Percentiles rank a stretch among this genome's conserved stretches.
Conservation (phyloP, 2,113 vertebrate species). For the Crotalus helleri region DNA sequence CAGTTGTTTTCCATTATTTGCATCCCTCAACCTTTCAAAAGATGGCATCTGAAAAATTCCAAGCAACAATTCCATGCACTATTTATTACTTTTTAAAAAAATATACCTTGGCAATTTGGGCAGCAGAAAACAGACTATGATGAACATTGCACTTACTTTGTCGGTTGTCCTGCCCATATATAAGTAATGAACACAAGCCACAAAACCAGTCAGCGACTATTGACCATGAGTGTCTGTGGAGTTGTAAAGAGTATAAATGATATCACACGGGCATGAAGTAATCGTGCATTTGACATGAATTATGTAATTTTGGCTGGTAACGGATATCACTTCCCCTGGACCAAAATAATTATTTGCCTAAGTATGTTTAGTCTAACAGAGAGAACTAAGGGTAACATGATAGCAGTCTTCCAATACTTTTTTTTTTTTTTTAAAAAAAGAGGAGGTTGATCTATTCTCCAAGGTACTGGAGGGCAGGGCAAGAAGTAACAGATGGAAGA, state of each 20-base stretch:
- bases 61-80: slow-evolving; percentile 3
- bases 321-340: no score
- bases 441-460: no score
- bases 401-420: no score
- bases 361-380: no score
- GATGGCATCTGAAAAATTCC: background rate
- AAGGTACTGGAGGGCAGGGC: no score
- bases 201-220: background rate
- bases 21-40: background rate
- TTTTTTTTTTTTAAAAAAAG: no score
- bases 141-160: background rate
- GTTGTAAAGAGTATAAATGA: background rate
- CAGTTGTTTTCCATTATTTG: background rate
- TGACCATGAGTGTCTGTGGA: background rate
- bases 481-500: no score
- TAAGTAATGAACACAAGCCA: background rate
- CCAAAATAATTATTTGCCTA: no score
- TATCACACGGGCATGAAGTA: background rate
- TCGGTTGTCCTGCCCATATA: background rate
- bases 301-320: background rate
- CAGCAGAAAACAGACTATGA: background rate
- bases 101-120: slow-evolving; percentile 11
- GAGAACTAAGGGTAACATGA: no score
- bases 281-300: background rate
- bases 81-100: slow-evolving; percentile 17